Base-by-base conservation (phyloP, 1,140 invertebrate species). In the Heliconius eleuchia region DNA sequence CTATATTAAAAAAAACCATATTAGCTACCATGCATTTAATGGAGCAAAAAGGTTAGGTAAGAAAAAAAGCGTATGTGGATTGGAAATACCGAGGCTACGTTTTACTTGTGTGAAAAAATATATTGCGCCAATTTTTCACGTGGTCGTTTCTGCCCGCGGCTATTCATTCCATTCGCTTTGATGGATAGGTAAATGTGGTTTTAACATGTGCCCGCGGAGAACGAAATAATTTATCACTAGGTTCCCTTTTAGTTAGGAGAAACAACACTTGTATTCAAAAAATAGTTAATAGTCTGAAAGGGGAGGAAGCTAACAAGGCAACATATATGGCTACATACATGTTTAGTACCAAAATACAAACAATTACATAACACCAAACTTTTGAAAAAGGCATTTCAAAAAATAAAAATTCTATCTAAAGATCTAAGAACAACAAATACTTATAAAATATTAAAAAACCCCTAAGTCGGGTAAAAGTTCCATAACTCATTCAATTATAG, bases 21-120 rank as follows among this genome's bases (percentile, higher is more conserved):
- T 60, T 73, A 60, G 71, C 77, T 78, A 75, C 73, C 73, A 71
- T 30, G 39, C 52, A 74, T 37, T 42, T 80, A 80, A 73, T 76
- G 70, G 70, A 73, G 79, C 79, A 80, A 80, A 77, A 80, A 78
- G 34, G 71, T 72, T 42, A 13, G 71, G 9, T 50, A 27, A 34
- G 66, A 76, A 70, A 30, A 76, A 76, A 76, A 70, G 23, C 74
- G 66, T 70, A 71, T 76, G 74, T 30, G 39, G 37, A 76, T 70
- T 76, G 37, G 74, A 71, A 76, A 76, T 71, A 27, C 55, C 60
- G 23, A 39, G 23, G 57, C 55, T 42, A 18, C 71, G 66, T 75
- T 66, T 74, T 66, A 60, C n/a, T 46, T 76, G 39, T 71, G n/a
- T 50, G 60, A 60, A 23, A 76, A 42, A 39, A 66, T 66, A 66